phyloP scores from a whole-genome alignment of 2,888 invertebrate species.

The Odontocolon sp. region DNA sequence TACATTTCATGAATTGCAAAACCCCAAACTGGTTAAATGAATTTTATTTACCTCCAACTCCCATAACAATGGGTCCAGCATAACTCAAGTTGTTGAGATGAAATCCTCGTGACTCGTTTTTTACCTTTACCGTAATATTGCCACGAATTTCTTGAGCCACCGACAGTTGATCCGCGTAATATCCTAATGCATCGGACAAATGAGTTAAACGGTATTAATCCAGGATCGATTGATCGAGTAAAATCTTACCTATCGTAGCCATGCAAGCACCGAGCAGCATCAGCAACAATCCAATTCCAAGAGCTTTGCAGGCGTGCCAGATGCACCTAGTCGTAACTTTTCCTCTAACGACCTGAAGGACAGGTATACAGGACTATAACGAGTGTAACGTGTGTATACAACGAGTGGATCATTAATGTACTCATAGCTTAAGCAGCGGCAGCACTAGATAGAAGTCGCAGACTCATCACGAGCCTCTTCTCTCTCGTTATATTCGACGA shows the following conservation, averaged over 20 bases:
- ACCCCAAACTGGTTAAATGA: not conserved
- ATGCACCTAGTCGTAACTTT: conserved; percentile 94
- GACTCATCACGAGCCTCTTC: conserved; percentile 20
- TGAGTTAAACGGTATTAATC: too few relatives aligned
- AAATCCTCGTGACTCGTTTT: conserved; percentile 91
- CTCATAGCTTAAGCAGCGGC: not conserved
- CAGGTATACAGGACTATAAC: conserved; percentile 21
- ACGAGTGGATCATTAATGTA: conserved; percentile 46
- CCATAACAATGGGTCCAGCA: conserved; percentile 99
- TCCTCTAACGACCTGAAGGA: conserved; percentile 88
- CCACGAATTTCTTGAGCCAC: conserved; percentile 90
- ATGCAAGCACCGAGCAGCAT: conserved; percentile 95
- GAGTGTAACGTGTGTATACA: conserved; percentile 5
- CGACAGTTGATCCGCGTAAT: conserved; percentile 91
- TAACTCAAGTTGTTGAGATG: conserved; percentile 95
- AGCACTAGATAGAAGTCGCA: conserved; percentile 41
- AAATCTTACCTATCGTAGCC: conserved; percentile 92
- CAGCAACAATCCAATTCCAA: conserved; percentile 92
- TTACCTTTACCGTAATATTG: conserved; percentile 89
- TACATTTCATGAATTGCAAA: not conserved
- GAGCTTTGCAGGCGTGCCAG: conserved; percentile 96
- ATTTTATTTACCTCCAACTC: conserved; percentile 89
- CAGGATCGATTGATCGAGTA: not conserved
- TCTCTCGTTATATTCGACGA: conserved; percentile 28
- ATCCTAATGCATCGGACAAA: conserved; percentile 83